A percentile compares a stretch with the other conserved stretches of the same genome.
Evolutionary conservation across 2,888 invertebrate species (phyloP).

Genomic region (Mechanitis messenoides): DNA sequence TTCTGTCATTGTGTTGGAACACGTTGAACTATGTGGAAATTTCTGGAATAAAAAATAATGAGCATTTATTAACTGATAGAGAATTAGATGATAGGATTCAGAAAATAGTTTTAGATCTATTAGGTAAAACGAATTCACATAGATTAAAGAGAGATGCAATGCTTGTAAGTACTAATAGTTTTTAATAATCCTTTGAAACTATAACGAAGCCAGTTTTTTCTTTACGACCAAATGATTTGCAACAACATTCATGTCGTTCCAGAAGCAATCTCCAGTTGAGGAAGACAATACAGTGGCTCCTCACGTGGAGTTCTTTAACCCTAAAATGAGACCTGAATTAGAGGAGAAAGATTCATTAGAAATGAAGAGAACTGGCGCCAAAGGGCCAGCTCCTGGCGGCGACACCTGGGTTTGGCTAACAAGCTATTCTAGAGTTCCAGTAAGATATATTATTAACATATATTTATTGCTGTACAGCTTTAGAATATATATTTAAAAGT

Average conservation of each 20-base stretch:
- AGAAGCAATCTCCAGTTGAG: conserved; percentile 64
- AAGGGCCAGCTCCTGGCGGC: conserved; percentile 82
- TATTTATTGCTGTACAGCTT: background rate
- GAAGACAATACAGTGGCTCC: conserved; percentile 75
- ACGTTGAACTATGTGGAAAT: conserved; percentile 51
- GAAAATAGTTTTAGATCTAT: conserved; percentile 44
- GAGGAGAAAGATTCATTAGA: conserved; percentile 81
- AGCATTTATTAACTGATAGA: conserved; percentile 45
- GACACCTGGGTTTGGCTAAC: conserved; percentile 92
- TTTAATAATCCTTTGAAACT: background rate
- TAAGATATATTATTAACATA: conserved; percentile 46
- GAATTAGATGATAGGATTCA: conserved; percentile 53
- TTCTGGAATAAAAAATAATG: conserved; percentile 26
- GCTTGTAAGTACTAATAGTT: conserved; percentile 47
- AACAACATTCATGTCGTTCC: conserved; percentile 14
- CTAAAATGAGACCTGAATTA: conserved; percentile 79
- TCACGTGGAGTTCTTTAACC: conserved; percentile 85
- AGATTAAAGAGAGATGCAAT: conserved; percentile 62
- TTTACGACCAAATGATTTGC: background rate
- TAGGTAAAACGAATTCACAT: conserved; percentile 33
- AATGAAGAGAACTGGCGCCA: conserved; percentile 77
- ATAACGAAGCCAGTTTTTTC: background rate
- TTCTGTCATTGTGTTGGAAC: conserved; percentile 57
- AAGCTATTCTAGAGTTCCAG: conserved; percentile 90
- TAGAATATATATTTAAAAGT: no score